These are phyloP conservation scores for Maconellicoccus hirsutus DNA, from an alignment of 1,140 invertebrate species.

Conservation along the genomic window DNA sequence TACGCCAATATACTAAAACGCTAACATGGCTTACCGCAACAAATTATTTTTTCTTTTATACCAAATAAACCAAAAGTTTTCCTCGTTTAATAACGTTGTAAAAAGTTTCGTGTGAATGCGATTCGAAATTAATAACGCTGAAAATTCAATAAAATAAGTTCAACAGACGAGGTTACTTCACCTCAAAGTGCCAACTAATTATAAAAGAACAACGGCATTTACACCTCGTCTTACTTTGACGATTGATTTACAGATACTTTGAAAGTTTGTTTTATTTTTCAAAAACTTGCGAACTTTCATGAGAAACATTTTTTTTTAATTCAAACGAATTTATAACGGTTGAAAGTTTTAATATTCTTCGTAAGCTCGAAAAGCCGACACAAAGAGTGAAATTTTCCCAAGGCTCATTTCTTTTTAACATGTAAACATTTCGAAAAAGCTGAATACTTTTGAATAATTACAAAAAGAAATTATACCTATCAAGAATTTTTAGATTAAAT, in stretches of 20 bases:
- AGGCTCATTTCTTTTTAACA: too few relatives aligned
- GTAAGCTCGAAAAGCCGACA: too few relatives aligned
- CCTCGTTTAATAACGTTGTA: conserved; percentile 3
- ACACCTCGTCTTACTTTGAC: background rate
- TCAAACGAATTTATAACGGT: too few relatives aligned
- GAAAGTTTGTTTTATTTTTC: too few relatives aligned
- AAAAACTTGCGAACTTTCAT: too few relatives aligned
- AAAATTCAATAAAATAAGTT: background rate
- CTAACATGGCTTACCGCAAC: background rate
- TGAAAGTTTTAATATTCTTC: too few relatives aligned
- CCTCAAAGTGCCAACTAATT: background rate
- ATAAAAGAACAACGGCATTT: background rate
- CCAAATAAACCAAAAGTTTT: background rate
- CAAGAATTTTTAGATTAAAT: background rate
- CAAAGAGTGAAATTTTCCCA: too few relatives aligned
- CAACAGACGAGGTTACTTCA: background rate
- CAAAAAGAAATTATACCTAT: background rate
- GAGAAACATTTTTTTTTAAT: too few relatives aligned
- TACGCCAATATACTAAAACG: background rate
- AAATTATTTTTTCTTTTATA: background rate
- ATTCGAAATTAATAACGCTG: background rate
- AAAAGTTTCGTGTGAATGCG: background rate
- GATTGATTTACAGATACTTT: too few relatives aligned
- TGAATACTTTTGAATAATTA: too few relatives aligned
- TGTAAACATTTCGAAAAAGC: too few relatives aligned